These are phyloP conservation scores for Mythimna ferrago DNA, from an alignment of 2,888 invertebrate genomes.

Conservation along the genomic window DNA sequence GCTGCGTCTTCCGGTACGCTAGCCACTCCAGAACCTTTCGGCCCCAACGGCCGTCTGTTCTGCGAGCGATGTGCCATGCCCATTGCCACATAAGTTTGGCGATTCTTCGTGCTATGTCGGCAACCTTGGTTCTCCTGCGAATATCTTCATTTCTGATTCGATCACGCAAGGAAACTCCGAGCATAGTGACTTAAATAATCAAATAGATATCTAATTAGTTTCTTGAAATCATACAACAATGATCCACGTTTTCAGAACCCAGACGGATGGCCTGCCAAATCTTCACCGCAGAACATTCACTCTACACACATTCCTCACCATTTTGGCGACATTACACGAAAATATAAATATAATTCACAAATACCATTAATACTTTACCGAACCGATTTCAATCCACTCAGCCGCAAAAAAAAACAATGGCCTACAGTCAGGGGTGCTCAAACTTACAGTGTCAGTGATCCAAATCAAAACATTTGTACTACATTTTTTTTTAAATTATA, in stretches of 20 bases:
- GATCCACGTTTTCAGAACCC: slow-evolving; percentile 1
- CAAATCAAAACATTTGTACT: neutral
- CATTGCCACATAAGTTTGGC: no score
- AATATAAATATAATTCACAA: slow-evolving; percentile 27
- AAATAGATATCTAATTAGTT: slow-evolving; percentile 28
- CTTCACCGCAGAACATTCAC: slow-evolving; percentile 2
- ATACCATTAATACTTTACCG: slow-evolving; percentile 36
- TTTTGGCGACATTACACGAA: slow-evolving; percentile 7
- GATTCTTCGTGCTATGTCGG: no score
- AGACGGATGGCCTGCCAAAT: slow-evolving; percentile 19
- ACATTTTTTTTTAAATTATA: no score
- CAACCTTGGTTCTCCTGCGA: no score
- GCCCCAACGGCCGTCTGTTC: no score
- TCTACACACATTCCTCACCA: neutral
- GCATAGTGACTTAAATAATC: no score
- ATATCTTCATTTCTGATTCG: no score
- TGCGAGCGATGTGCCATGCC: no score
- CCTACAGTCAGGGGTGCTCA: slow-evolving; percentile 4
- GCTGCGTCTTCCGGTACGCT: no score
- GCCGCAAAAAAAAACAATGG: slow-evolving; percentile 46
- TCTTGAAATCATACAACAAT: slow-evolving; percentile 2
- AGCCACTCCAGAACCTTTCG: no score
- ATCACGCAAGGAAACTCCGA: no score
- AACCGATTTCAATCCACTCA: slow-evolving; percentile 43
- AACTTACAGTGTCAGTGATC: neutral